Evolutionary conservation across 2,113 vertebrate genomes (phyloP), one percentile per base, ranked within the genome.

Genomic region (Ctenomys sociabilis): DNA sequence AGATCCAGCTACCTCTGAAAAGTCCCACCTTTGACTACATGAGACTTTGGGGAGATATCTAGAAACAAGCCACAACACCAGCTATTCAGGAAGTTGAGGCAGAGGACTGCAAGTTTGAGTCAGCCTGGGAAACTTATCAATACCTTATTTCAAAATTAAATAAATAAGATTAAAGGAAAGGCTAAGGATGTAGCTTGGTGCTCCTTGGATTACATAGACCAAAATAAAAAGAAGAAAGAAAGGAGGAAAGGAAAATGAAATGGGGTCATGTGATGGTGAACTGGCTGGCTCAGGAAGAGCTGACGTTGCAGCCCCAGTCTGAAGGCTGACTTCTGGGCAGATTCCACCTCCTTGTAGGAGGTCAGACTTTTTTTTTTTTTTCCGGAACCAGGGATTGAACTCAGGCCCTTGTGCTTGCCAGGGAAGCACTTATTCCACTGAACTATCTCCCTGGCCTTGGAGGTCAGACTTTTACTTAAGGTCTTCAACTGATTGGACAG

Each of bases 401-500:
- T n/a, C n/a, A n/a, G n/a, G n/a, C n/a, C n/a, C n/a, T n/a, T n/a
- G n/a, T n/a, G n/a, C n/a, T n/a, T n/a, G n/a, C n/a, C n/a, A n/a
- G n/a, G n/a, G n/a, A n/a, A n/a, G n/a, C n/a, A n/a, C n/a, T n/a
- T n/a, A n/a, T n/a, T n/a, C n/a, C n/a, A n/a, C n/a, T n/a, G n/a
- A n/a, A n/a, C n/a, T n/a, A n/a, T n/a, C n/a, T n/a, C n/a, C n/a
- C n/a, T n/a, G n/a, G n/a, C n/a, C n/a, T n/a, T n/a, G n/a, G n/a
- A n/a, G n/a, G n/a, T n/a, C n/a, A 49, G 13, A 22, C 59, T 66
- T 66, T 49, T 7, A 4, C 26, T 5, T 32, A 28, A 35, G 77
- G 49, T 19, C 85, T 21, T 77, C 49, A 1, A 0, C 21, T 3
- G 49, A 35, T 0, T n/a, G 68, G 30, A 21, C 0, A 12, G 1